phyloP scores from a whole-genome alignment of 2,113 vertebrate species.

The Azemiops feae region DNA sequence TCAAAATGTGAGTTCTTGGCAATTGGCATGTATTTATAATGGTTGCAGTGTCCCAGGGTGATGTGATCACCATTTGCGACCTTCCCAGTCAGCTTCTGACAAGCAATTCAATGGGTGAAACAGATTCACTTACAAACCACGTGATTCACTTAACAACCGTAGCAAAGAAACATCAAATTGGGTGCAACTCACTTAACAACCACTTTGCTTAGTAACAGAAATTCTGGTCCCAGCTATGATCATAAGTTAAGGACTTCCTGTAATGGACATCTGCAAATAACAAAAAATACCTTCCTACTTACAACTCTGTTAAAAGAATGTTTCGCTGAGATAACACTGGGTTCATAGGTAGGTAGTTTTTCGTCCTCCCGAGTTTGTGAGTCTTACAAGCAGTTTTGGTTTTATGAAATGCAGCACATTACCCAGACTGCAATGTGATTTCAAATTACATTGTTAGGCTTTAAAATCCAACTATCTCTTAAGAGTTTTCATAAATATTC shows the following conservation, averaged over 20 bases:
- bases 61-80: not conserved
- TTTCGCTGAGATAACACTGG: not conserved
- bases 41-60: not conserved
- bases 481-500: not conserved
- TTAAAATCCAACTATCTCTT: constrained; percentile 4
- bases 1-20: not conserved
- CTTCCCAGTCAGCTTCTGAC: not conserved
- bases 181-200: not conserved
- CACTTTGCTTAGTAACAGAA: not conserved
- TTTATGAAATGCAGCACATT: not conserved
- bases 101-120: not conserved
- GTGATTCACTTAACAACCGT: not conserved
- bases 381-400: not conserved
- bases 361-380: constrained; percentile 1
- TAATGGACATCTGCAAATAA: not conserved
- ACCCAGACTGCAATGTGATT: not conserved
- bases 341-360: not conserved
- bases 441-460: not conserved
- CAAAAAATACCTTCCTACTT: not conserved
- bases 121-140: not conserved
- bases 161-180: not conserved
- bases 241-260: not conserved
- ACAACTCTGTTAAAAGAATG: not conserved
- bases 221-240: not conserved
- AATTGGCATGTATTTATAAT: not conserved